phyloP scores from a whole-genome alignment of 2,113 vertebrate species.

The Lophius piscatorius region DNA sequence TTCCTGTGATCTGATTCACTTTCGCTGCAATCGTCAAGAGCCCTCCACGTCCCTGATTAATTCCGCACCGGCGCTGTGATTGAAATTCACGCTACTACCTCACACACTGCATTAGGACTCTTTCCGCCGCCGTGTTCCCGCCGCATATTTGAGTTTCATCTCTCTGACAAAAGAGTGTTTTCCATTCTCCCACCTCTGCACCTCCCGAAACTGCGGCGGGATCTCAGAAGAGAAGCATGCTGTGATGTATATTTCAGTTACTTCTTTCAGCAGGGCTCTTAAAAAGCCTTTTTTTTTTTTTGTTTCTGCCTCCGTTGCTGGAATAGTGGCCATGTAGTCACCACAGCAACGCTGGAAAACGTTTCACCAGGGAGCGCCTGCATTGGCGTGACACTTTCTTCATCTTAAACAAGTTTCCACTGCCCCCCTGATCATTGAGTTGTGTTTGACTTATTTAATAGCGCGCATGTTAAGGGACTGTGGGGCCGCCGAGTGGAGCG shows the following conservation, averaged over 20 bases:
- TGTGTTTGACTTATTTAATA: conserved; percentile 24
- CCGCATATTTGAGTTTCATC: conserved; percentile 67
- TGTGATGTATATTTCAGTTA: conserved; percentile 77
- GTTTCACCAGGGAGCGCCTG: conserved; percentile 26
- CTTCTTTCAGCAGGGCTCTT: conserved; percentile 61
- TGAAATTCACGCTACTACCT: conserved; percentile 55
- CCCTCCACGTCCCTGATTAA: conserved; percentile 59
- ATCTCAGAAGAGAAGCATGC: conserved; percentile 63
- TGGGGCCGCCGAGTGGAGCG: too few species aligned
- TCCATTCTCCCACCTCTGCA: conserved; percentile 61
- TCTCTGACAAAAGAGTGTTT: conserved; percentile 65
- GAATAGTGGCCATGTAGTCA: conserved; percentile 39
- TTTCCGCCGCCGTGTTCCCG: conserved; percentile 35
- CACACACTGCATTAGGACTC: conserved; percentile 32
- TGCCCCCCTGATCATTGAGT: conserved; percentile 47
- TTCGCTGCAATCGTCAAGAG: conserved; percentile 51
- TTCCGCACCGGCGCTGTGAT: conserved; percentile 39
- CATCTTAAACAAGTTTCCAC: conserved; percentile 43
- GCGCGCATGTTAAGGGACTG: conserved; percentile 28
- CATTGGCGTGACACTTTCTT: conserved; percentile 16
- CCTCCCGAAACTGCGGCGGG: conserved; percentile 57
- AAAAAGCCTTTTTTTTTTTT: conserved; percentile 27
- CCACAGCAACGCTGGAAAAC: conserved; percentile 53
- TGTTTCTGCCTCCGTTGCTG: conserved; percentile 28
- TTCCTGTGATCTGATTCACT: conserved; percentile 53